These are phyloP conservation scores for Sciaenops ocellatus DNA, from an alignment of 2,797 vertebrate species.

Conservation along the genomic window DNA sequence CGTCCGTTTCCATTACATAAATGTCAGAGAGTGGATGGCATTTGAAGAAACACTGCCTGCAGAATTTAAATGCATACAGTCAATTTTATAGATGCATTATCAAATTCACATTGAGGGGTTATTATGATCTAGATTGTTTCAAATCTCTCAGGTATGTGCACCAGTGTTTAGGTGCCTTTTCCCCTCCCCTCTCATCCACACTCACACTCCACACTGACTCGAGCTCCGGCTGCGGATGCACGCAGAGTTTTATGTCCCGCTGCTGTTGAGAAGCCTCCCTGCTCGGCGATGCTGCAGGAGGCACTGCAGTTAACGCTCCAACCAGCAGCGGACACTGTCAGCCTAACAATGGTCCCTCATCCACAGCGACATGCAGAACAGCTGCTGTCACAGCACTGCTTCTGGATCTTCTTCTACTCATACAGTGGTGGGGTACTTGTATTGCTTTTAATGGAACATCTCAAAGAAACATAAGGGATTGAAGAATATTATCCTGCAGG, in stretches of 20 bases:
- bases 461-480: not conserved
- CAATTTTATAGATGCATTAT: not conserved
- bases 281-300: conserved; percentile 41
- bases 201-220: not conserved
- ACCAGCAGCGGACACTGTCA: conserved; percentile 89
- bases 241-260: conserved; percentile 19
- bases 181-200: not conserved
- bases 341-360: conserved; percentile 79
- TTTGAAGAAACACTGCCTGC: not conserved
- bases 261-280: conserved; percentile 9
- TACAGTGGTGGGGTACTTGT: not conserved
- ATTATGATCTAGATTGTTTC: not conserved
- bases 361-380: conserved; percentile 33
- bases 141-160: not conserved
- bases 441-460: not conserved
- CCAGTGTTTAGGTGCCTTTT: not conserved
- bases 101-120: not conserved
- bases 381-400: conserved; percentile 24
- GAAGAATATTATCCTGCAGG: not conserved
- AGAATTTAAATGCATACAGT: not conserved
- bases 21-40: not conserved
- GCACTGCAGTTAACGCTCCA: conserved; percentile 82
- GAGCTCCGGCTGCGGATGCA: not conserved
- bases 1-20: not conserved
- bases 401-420: not conserved